Percentiles rank a stretch among this genome's conserved stretches.
Evolutionary conservation across 2,113 vertebrate species (phyloP).

Genomic region (Aramus guarauna): DNA sequence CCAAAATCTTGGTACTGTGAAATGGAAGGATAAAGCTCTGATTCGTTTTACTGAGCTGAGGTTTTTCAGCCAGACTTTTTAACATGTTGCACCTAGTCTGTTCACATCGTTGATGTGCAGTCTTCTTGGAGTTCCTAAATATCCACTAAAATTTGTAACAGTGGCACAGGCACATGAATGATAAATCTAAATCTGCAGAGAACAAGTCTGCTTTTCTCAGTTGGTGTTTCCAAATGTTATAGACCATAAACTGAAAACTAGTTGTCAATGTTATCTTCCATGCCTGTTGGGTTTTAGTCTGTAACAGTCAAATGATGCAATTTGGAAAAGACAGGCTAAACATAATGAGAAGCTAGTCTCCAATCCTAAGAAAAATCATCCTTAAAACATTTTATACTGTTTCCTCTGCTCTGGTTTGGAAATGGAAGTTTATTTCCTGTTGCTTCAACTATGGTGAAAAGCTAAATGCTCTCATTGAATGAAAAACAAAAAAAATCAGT

Average conservation of each 20-base stretch:
- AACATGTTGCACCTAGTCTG: neutral
- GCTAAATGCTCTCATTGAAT: neutral
- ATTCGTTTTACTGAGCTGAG: neutral
- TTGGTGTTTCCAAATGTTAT: neutral
- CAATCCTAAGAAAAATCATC: neutral
- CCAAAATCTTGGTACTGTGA: neutral
- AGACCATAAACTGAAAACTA: neutral
- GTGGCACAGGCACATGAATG: rapidly evolving
- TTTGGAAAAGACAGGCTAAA: neutral
- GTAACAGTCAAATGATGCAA: neutral
- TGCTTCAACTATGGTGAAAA: neutral
- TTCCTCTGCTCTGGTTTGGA: neutral
- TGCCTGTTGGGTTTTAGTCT: neutral
- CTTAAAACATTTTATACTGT: neutral
- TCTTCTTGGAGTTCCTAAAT: neutral
- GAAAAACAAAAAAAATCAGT: neutral
- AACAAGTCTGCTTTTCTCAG: neutral
- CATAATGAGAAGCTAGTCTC: neutral
- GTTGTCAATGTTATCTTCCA: neutral
- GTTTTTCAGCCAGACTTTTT: neutral
- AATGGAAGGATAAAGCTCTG: neutral
- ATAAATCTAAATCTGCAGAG: neutral
- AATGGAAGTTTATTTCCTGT: neutral
- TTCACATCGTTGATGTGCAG: neutral
- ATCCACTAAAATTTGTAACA: neutral